phyloP scores from a whole-genome alignment of 2,888 invertebrate genomes.

The Microdon myrmicae region DNA sequence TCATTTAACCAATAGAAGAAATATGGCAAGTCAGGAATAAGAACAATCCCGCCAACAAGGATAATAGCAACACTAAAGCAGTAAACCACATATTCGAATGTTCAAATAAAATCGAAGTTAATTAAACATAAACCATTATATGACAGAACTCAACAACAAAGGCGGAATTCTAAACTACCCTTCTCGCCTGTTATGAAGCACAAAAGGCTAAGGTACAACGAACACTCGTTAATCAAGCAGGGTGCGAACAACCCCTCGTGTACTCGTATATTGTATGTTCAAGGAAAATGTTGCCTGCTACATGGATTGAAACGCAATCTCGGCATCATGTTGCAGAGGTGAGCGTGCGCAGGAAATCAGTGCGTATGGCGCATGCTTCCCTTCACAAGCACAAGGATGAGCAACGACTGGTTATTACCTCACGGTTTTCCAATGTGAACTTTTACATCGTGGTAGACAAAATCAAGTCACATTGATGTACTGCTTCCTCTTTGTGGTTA shows the following conservation, averaged over 20 bases:
- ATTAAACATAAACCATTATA: slow-evolving; percentile 47
- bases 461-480: too few relatives aligned
- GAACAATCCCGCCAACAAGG: background rate
- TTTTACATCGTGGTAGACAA: slow-evolving; percentile 34
- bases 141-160: slow-evolving; percentile 22
- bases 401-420: slow-evolving; percentile 37
- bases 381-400: slow-evolving; percentile 24
- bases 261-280: background rate
- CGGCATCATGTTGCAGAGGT: slow-evolving; percentile 41
- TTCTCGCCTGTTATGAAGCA: slow-evolving; percentile 14
- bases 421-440: slow-evolving; percentile 36
- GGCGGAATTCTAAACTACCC: slow-evolving; percentile 13
- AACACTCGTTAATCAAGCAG: background rate
- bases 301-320: slow-evolving; percentile 1
- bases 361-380: slow-evolving; percentile 24
- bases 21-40: background rate
- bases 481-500: too few relatives aligned
- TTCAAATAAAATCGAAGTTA: slow-evolving; percentile 45
- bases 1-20: background rate
- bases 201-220: slow-evolving; percentile 3
- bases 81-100: too few relatives aligned
- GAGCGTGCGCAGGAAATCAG: slow-evolving; percentile 24
- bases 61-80: too few relatives aligned
- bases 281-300: slow-evolving; percentile 30
- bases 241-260: too few relatives aligned